Conservation (phyloP, 2,797 vertebrate species). For the Ibycter americanus region DNA sequence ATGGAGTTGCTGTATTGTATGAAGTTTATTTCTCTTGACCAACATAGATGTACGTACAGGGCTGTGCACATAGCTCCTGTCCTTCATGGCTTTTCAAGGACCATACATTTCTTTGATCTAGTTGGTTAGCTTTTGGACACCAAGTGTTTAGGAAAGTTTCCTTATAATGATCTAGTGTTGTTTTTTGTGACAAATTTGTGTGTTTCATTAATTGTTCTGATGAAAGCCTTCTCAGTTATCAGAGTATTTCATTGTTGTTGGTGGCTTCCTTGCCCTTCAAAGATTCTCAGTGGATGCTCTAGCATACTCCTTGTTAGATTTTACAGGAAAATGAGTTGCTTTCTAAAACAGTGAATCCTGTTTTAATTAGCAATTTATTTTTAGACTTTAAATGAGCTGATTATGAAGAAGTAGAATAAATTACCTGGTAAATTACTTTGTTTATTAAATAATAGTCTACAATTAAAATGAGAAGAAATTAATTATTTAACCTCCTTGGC, state of each 20-base stretch:
- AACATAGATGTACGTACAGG: rapidly evolving
- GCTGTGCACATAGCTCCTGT: background rate
- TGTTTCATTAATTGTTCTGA: constrained; percentile 38
- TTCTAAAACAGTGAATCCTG: constrained; percentile 63
- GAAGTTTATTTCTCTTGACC: background rate
- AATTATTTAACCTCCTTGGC: constrained; percentile 71
- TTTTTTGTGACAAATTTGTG: background rate
- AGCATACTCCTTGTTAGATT: constrained; percentile 41
- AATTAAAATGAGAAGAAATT: constrained; percentile 72
- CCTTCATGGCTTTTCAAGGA: background rate
- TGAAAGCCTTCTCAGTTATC: constrained; percentile 21
- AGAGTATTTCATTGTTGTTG: constrained; percentile 30
- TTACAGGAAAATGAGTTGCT: constrained; percentile 56
- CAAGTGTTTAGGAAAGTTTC: background rate
- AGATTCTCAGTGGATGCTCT: constrained; percentile 23
- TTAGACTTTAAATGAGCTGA: constrained; percentile 67
- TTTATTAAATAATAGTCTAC: constrained; percentile 78
- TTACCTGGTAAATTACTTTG: constrained; percentile 69
- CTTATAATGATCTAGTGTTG: background rate
- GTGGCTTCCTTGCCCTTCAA: constrained; percentile 29
- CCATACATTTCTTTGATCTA: background rate
- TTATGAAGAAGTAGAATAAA: constrained; percentile 70
- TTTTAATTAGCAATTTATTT: constrained; percentile 75
- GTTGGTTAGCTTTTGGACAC: background rate
- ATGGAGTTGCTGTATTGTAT: background rate